Evolutionary conservation across 2,113 vertebrate genomes (phyloP).

Genomic region (Centropus bengalensis): DNA sequence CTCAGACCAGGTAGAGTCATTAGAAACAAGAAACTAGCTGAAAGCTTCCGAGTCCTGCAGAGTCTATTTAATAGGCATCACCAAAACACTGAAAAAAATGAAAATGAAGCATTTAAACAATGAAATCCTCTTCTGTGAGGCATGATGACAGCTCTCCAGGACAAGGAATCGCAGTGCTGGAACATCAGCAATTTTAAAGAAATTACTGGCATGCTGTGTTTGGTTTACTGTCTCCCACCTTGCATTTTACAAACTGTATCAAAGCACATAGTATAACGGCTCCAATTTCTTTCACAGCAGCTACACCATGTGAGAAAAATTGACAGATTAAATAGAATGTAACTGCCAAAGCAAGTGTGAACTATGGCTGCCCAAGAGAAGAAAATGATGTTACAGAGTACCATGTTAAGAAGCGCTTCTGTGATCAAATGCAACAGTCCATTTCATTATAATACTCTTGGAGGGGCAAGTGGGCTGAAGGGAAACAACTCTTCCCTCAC

Average conservation of each 20-base stretch:
- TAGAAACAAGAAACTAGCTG: neutral
- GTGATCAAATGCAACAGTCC: conserved; percentile 18
- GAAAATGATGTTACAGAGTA: neutral
- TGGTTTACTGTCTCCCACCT: conserved; percentile 70
- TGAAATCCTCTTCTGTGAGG: neutral
- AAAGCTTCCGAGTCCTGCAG: neutral
- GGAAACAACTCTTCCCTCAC: neutral
- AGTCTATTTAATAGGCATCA: neutral
- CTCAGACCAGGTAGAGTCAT: neutral
- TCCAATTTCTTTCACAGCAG: conserved; percentile 76
- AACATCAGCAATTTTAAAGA: conserved; percentile 60
- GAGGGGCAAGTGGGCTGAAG: too few species aligned
- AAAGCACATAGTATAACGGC: conserved; percentile 68
- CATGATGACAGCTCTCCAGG: conserved; percentile 1
- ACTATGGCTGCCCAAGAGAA: conserved; percentile 49
- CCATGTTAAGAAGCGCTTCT: neutral
- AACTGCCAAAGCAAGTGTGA: conserved; percentile 59
- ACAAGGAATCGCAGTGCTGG: neutral
- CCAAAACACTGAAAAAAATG: neutral
- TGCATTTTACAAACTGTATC: conserved; percentile 72
- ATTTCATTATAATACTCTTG: neutral
- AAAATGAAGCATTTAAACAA: neutral
- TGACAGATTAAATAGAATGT: conserved; percentile 75
- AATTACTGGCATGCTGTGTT: conserved; percentile 72
- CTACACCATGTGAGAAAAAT: conserved; percentile 65